Conservation (phyloP, 2,888 invertebrate genomes). For the Stenodera caucasica region DNA sequence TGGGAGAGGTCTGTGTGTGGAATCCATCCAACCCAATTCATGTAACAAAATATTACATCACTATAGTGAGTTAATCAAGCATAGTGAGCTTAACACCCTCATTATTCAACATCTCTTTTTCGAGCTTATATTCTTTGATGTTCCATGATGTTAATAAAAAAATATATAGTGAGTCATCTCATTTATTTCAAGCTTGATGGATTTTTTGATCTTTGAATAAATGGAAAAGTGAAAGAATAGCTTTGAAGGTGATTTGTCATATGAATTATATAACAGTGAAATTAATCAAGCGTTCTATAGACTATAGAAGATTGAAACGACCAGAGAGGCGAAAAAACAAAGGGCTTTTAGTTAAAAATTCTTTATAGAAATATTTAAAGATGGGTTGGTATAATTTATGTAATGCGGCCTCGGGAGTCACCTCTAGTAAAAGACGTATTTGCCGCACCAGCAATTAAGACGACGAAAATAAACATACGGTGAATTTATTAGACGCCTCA, state of each 20-base stretch:
- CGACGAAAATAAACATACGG: neutral
- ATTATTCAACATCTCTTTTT: neutral
- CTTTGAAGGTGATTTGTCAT: neutral
- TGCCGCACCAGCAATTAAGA: neutral
- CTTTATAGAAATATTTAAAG: neutral
- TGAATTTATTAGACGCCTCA: neutral
- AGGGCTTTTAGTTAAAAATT: neutral
- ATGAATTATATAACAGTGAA: neutral
- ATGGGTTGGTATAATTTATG: neutral
- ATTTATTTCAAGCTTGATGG: neutral
- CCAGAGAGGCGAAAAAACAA: neutral
- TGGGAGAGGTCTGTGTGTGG: neutral
- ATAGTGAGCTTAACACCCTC: constrained; percentile 1
- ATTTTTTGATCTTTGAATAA: neutral
- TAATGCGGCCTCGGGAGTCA: neutral
- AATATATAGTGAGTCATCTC: neutral
- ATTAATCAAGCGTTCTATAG: too few species aligned
- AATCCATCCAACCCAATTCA: neutral
- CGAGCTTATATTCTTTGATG: neutral
- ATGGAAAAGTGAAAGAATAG: neutral
- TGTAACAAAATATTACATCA: neutral
- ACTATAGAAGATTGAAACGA: neutral
- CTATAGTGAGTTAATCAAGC: constrained; percentile 2
- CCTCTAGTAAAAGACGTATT: neutral
- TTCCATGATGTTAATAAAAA: neutral